A percentile compares a stretch with the other conserved stretches of the same genome.
phyloP scores from a whole-genome alignment of 2,888 invertebrate species.

The Eupithecia subumbrata region DNA sequence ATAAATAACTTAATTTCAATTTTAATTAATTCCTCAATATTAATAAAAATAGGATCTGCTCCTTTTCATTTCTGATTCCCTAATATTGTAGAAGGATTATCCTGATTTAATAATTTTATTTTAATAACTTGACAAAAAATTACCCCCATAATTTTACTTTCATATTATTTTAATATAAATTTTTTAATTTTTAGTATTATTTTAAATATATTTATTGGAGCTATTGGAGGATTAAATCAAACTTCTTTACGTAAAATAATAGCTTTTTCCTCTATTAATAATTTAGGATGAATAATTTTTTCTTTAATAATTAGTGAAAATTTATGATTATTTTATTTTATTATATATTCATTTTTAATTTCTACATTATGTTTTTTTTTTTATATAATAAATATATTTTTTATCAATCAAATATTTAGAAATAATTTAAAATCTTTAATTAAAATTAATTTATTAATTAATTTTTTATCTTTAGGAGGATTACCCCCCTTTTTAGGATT shows the following conservation, averaged over 20 bases:
- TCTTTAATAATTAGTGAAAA: conserved; percentile 74
- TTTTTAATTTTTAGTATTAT: conserved; percentile 75
- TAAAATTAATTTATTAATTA: too few species aligned
- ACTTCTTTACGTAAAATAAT: conserved; percentile 83
- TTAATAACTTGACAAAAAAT: conserved; percentile 87
- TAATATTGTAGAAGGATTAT: conserved; percentile 83
- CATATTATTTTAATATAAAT: conserved; percentile 72
- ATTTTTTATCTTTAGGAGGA: too few species aligned
- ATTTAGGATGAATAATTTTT: conserved; percentile 83
- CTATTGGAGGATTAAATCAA: conserved; percentile 82
- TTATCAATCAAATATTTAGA: conserved; percentile 80
- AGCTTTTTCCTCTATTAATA: conserved; percentile 86
- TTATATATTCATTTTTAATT: conserved; percentile 61
- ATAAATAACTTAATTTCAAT: too few species aligned
- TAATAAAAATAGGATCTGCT: too few species aligned
- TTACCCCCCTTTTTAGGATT: too few species aligned
- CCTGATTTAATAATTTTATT: conserved; percentile 82
- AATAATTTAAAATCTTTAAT: too few species aligned
- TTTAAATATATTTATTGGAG: conserved; percentile 75
- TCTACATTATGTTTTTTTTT: conserved; percentile 75
- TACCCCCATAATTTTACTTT: too few species aligned
- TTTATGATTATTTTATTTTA: conserved; percentile 64
- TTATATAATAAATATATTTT: conserved; percentile 75
- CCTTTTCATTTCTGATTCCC: conserved; percentile 86
- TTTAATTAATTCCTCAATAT: too few species aligned